These are phyloP conservation scores for Tetragonula clypearis DNA, from an alignment of 1,140 invertebrate species.

Conservation along the genomic window DNA sequence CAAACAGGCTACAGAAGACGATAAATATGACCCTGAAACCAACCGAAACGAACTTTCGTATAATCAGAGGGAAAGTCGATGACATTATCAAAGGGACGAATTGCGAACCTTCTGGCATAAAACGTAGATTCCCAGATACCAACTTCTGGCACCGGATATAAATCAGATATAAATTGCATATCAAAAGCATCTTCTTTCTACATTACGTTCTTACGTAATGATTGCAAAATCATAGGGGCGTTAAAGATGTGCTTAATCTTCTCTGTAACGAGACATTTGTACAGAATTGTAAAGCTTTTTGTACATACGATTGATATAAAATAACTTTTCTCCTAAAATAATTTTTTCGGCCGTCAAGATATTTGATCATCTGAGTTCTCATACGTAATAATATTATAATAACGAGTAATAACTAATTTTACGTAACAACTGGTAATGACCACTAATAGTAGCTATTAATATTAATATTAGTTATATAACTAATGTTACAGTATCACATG, in stretches of 20 bases:
- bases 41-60: conserved; percentile 76
- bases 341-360: too few species aligned
- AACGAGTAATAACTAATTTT: neutral
- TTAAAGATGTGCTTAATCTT: neutral
- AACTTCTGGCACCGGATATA: conserved; percentile 72
- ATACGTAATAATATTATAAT: too few species aligned
- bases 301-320: too few species aligned
- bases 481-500: too few species aligned
- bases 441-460: too few species aligned
- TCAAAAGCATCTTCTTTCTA: conserved; percentile 4
- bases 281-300: too few species aligned
- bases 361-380: too few species aligned
- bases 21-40: conserved; percentile 77
- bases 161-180: conserved; percentile 51
- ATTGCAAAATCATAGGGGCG: neutral
- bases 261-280: neutral
- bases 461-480: too few species aligned
- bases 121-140: conserved; percentile 63
- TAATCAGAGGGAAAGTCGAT: conserved; percentile 76
- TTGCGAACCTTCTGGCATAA: conserved; percentile 70
- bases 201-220: too few species aligned
- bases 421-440: too few species aligned
- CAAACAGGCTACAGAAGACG: conserved; percentile 79
- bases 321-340: too few species aligned
- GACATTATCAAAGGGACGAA: conserved; percentile 78